Evolutionary conservation across 2,797 vertebrate species (phyloP).

Genomic region (Remorina albescens): DNA sequence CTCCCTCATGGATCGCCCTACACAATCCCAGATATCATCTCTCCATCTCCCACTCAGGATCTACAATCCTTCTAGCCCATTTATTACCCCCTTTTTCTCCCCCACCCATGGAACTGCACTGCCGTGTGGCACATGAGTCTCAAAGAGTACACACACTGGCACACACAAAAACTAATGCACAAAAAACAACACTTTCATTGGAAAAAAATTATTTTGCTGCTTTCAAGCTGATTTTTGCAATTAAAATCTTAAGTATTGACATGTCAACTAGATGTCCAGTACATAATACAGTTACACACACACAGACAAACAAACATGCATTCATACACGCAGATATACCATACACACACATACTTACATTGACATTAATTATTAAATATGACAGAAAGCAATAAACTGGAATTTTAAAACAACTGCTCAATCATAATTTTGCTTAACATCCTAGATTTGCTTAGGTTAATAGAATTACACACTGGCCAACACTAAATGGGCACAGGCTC

Average conservation of each 20-base stretch:
- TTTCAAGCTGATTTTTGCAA: constrained; percentile 3
- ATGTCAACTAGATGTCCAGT: constrained; percentile 38
- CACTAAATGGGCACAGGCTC: constrained; percentile 28
- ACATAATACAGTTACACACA: constrained; percentile 18
- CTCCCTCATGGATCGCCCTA: background rate
- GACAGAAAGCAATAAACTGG: constrained; percentile 45
- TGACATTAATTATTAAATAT: constrained; percentile 66
- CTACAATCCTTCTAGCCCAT: constrained; percentile 42
- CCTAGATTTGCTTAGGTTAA: constrained; percentile 22
- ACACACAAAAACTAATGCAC: background rate
- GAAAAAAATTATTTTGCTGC: constrained; percentile 4
- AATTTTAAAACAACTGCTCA: constrained; percentile 50
- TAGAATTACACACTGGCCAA: constrained; percentile 19
- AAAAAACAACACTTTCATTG: no score
- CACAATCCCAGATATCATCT: background rate
- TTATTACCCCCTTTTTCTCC: constrained; percentile 35
- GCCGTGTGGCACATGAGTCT: constrained; percentile 8
- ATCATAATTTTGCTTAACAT: constrained; percentile 43
- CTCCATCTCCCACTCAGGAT: constrained; percentile 19
- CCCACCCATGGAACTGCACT: constrained; percentile 17
- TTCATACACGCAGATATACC: background rate
- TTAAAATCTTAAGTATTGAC: constrained; percentile 39
- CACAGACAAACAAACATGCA: background rate
- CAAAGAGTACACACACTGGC: background rate
- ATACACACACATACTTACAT: constrained; percentile 19